A percentile compares a stretch with the other conserved stretches of the same genome.
phyloP scores from a whole-genome alignment of 1,140 invertebrate species.

The Oreohelix idahoensis region DNA sequence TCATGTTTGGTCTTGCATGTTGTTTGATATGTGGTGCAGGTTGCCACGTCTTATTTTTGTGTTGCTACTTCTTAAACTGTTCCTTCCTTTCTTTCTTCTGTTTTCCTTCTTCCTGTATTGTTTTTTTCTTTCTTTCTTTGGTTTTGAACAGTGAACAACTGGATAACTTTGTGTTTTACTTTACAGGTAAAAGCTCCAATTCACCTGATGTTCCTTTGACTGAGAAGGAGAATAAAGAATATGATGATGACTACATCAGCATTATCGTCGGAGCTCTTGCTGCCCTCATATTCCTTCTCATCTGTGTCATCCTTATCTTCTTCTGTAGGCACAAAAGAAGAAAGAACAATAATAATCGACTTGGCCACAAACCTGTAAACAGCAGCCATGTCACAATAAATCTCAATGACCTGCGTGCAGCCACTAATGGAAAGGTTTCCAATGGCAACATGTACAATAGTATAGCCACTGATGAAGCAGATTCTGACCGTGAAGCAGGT shows the following conservation, averaged over 20 bases:
- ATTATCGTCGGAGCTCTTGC: conserved; percentile 85
- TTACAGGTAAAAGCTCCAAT: conserved; percentile 7
- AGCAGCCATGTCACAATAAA: conserved; percentile 68
- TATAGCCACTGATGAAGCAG: conserved; percentile 74
- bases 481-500: conserved; percentile 68
- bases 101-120: too few relatives aligned
- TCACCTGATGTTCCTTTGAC: conserved; percentile 1
- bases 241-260: conserved; percentile 82
- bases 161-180: not conserved
- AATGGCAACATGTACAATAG: conserved; percentile 77
- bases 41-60: too few relatives aligned
- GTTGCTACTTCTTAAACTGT: too few relatives aligned
- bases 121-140: too few relatives aligned
- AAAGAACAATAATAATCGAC: conserved; percentile 82
- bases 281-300: conserved; percentile 82
- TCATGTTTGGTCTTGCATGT: too few relatives aligned
- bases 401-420: conserved; percentile 64
- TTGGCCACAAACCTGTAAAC: conserved; percentile 62
- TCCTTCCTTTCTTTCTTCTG: too few relatives aligned
- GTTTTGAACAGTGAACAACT: too few relatives aligned
- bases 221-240: conserved; percentile 64
- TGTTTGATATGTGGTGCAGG: too few relatives aligned
- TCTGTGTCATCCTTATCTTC: conserved; percentile 83
- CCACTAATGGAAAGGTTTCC: conserved; percentile 70
- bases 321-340: conserved; percentile 82